These are phyloP conservation scores for Chrysomela aeneicollis DNA, from an alignment of 2,888 invertebrate genomes.

Conservation along the genomic window DNA sequence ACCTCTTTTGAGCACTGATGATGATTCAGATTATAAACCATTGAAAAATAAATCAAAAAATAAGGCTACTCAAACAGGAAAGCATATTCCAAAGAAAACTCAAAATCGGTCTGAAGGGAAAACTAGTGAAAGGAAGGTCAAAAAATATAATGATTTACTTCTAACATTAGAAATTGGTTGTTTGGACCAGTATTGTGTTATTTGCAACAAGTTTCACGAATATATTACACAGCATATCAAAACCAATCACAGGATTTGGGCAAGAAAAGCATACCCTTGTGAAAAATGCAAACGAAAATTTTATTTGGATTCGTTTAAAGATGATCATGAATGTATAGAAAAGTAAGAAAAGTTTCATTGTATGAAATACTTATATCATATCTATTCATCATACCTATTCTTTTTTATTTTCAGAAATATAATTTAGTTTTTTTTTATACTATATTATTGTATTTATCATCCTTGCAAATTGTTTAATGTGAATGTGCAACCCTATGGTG, in stretches of 20 bases:
- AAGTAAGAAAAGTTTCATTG: too few species aligned
- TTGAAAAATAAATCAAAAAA: neutral
- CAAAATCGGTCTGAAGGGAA: neutral
- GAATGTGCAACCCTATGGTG: too few species aligned
- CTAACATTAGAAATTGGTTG: neutral
- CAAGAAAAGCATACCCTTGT: neutral
- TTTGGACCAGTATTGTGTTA: neutral
- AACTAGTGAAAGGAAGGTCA: neutral
- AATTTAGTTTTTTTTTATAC: too few species aligned
- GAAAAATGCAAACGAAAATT: neutral
- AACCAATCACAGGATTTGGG: neutral
- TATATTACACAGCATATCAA: neutral
- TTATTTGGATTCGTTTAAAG: neutral
- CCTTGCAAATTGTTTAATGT: too few species aligned
- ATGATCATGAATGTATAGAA: too few species aligned
- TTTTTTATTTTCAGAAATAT: too few species aligned
- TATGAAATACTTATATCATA: too few species aligned
- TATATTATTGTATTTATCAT: too few species aligned
- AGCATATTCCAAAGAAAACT: neutral
- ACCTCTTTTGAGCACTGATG: neutral
- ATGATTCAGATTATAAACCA: neutral
- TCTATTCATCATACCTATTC: too few species aligned
- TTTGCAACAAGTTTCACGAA: neutral
- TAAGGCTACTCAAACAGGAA: neutral
- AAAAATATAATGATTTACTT: neutral